Evolutionary conservation across 2,888 invertebrate species (phyloP), one percentile per base, ranked within the genome.

Genomic region (Eupithecia dodoneata): DNA sequence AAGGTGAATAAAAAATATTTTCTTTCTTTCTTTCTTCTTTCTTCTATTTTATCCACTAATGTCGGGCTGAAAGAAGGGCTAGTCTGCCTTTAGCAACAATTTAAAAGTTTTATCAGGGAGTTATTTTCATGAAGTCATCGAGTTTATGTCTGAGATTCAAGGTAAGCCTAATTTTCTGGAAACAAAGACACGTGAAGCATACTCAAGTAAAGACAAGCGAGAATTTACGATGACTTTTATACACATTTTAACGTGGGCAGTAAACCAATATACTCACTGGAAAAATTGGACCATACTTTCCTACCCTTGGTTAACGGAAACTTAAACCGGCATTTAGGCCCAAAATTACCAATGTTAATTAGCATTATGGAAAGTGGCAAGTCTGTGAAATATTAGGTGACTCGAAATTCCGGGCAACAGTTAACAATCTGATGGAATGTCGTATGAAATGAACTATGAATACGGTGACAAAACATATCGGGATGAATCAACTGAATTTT

Each of bases 291-390:
- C 9, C 44, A 44, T 69, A 69, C 70, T 12, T 69, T 45, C 59
- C 44, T 59, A 74, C 75, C 72, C 71, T 45, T 69, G 41, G 72
- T 70, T 65, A 74, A 76, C 74, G 72, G 74, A 79, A 73, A 74
- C 74, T 59, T 70, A 72, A 78, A 66, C 73, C 47, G 74, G 75
- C 77, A 77, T 80, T 81, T 75, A 79, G 71, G 67, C 72, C 80
- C 78, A 75, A 81, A 80, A 82, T 83, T 81, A 73, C 79, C 78
- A 80, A 81, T 77, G 78, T 79, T 81, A 80, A 83, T 80, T 81
- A 81, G 76, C 77, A 74, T 80, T 80, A 81, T 75, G 77, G 71
- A 73, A 81, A 83, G 76, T 81, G 81, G 81, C 78, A 78, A 77
- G 78, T 78, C 79, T 77, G 76, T 81, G 79, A 80, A 71, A 73